A percentile compares a stretch with the other conserved stretches of the same genome.
phyloP scores from a whole-genome alignment of 1,140 invertebrate genomes.

The Battus philenor region DNA sequence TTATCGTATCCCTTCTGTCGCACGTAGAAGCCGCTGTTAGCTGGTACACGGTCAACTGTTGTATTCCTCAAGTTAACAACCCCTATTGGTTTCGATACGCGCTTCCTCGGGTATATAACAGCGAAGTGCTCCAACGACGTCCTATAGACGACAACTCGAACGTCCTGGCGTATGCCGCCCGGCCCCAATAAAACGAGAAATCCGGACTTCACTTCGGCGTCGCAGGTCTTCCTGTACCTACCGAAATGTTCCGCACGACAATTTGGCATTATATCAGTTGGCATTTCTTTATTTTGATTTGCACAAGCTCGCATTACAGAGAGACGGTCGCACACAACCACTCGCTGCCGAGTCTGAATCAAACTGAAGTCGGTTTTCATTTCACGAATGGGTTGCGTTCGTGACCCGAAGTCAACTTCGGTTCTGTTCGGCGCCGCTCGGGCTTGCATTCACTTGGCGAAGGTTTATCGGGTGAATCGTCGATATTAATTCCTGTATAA shows the following conservation, averaged over 20 bases:
- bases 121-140: constrained; percentile 82
- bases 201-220: constrained; percentile 80
- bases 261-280: constrained; percentile 55
- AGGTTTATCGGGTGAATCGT: constrained; percentile 1
- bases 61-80: constrained; percentile 81
- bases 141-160: constrained; percentile 80
- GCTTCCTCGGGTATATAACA: constrained; percentile 81
- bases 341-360: constrained; percentile 16
- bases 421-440: neutral
- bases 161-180: constrained; percentile 77
- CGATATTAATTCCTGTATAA: neutral
- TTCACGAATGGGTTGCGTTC: neutral
- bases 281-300: constrained; percentile 57
- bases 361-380: constrained; percentile 19
- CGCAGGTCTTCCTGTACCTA: constrained; percentile 65
- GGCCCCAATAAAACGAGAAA: constrained; percentile 78
- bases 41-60: constrained; percentile 73
- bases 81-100: constrained; percentile 78
- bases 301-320: constrained; percentile 34
- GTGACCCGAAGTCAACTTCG: constrained; percentile 10
- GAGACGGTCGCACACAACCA: constrained; percentile 10
- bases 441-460: constrained; percentile 9
- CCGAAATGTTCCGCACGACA: constrained; percentile 47
- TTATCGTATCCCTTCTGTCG: constrained; percentile 80
- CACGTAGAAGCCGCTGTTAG: constrained; percentile 75